Base-by-base conservation (phyloP, 2,888 invertebrate genomes). In the Spatulosminthurus flaviceps region DNA sequence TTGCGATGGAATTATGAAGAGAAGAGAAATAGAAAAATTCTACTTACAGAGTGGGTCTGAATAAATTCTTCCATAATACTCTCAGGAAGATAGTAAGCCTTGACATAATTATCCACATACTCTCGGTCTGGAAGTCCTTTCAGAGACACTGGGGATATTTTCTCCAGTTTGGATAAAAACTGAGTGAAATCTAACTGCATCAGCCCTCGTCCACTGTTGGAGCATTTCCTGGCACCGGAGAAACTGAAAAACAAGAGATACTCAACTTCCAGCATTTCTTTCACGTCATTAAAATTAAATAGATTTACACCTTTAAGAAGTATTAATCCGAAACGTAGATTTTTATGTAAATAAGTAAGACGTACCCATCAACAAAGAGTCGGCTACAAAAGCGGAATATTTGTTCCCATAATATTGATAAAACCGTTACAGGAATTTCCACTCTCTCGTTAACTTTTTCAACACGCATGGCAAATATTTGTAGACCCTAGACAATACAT, bases 161-260 rank as follows among this genome's bases (percentile, higher is more conserved):
- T 92, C 88, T 98, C 97, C 75, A 96, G 90, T 87, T 97, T 96
- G 26, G 95, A 92, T 84, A 96, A 91, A 82, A 98, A 92, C 87
- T 98, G 98, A 9, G 96, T 95, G 86, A 96, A 98, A 89, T 99
- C 99, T 26, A 99, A 89, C 87, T 98, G 98, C 98, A 99, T 99
- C 13, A 99, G 88, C 0, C 97, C 98, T 60, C 99, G 89, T 0
- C 99, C 99, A 28, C 96, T 98, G 85, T 96, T 96, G 0, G 96
- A 94, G 88, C 99, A 99, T 87, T 96, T 97, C 82, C 94, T 95
- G 0, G 95, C 94, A 86, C 92, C 93, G 0, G 96, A 93, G 89
- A 94, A 97, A 41, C 94, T 90, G 88, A 88, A 28, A 88, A 88
- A 86, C 28, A 82, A 79, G 43, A 71, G 26, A 42, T 70, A 43